Evolutionary conservation across 1,140 invertebrate species (phyloP).

Genomic region (Zelostemma sp.): DNA sequence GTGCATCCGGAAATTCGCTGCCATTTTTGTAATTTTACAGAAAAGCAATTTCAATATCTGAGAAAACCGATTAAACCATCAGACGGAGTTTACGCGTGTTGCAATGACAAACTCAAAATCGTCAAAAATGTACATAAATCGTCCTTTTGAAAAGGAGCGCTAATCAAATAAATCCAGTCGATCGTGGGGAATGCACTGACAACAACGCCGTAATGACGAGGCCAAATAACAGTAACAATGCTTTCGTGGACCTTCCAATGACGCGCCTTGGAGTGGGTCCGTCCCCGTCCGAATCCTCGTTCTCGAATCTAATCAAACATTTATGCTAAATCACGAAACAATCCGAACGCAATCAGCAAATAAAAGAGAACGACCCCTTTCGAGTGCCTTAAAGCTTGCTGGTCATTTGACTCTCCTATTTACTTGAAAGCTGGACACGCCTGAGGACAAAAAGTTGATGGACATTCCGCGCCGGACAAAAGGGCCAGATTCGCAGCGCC

Average conservation of each 20-base stretch:
- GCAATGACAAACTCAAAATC: no score
- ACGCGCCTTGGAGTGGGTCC: slow-evolving; percentile 35
- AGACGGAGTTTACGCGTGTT: no score
- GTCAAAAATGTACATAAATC: slow-evolving; percentile 17
- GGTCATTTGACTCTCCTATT: slow-evolving; percentile 70
- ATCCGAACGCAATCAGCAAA: slow-evolving; percentile 71
- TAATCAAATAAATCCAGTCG: slow-evolving; percentile 14
- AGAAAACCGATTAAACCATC: no score
- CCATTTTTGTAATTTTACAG: no score
- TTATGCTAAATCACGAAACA: slow-evolving; percentile 73
- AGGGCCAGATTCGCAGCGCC: slow-evolving; percentile 45
- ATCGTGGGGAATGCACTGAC: slow-evolving; percentile 36
- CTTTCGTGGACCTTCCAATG: slow-evolving; percentile 37
- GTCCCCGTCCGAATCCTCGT: slow-evolving; percentile 29
- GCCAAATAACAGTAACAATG: slow-evolving; percentile 39
- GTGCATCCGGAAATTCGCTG: no score
- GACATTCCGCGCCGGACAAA: slow-evolving; percentile 62
- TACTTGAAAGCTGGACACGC: slow-evolving; percentile 58
- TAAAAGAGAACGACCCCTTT: slow-evolving; percentile 66
- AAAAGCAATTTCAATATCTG: no score
- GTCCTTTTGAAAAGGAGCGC: slow-evolving; percentile 24
- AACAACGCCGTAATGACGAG: slow-evolving; percentile 49
- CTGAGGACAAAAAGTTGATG: slow-evolving; percentile 66
- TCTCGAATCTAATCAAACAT: slow-evolving; percentile 71
- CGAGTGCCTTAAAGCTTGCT: slow-evolving; percentile 63